Evolutionary conservation across 2,888 invertebrate species (phyloP).

Genomic region (Pseudeuparius sepicola): DNA sequence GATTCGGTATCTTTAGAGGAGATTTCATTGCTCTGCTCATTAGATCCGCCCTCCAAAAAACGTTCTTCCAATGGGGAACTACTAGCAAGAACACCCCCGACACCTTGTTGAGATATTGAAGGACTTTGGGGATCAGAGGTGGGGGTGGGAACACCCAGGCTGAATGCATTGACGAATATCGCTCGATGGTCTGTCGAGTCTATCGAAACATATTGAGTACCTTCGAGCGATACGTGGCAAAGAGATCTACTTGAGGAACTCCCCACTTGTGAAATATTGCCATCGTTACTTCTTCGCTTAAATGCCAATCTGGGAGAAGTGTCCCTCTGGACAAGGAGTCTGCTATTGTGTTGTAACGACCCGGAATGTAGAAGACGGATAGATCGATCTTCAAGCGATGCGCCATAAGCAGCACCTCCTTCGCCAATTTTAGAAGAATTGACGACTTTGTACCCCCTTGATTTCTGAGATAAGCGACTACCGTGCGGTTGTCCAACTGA

Average conservation of each 20-base stretch:
- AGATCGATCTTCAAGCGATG: conserved; percentile 2
- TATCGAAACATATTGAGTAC: conserved; percentile 20
- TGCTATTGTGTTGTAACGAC: conserved; percentile 21
- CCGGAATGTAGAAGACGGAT: conserved; percentile 17
- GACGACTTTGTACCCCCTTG: conserved; percentile 15
- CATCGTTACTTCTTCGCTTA: conserved; percentile 10
- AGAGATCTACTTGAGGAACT: conserved; percentile 20
- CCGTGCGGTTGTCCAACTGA: conserved; percentile 11
- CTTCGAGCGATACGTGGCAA: conserved; percentile 17
- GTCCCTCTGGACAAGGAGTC: conserved; percentile 21
- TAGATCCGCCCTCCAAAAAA: conserved; percentile 25
- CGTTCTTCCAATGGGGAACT: conserved; percentile 20
- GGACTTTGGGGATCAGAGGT: conserved; percentile 23
- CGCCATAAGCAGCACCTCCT: conserved; percentile 8
- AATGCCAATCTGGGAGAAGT: conserved; percentile 18
- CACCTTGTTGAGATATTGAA: conserved; percentile 21
- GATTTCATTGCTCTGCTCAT: conserved; percentile 9
- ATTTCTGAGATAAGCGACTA: conserved; percentile 10
- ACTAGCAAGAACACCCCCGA: conserved; percentile 23
- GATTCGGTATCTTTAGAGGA: conserved; percentile 9
- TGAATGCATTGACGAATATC: conserved; percentile 21
- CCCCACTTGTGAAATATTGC: conserved; percentile 20
- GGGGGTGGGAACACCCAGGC: conserved; percentile 29
- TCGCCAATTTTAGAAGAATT: conserved; percentile 7
- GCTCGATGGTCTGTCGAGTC: conserved; percentile 14